Base-by-base conservation (phyloP, 2,888 invertebrate species). In the Linnaemya vulpina region DNA sequence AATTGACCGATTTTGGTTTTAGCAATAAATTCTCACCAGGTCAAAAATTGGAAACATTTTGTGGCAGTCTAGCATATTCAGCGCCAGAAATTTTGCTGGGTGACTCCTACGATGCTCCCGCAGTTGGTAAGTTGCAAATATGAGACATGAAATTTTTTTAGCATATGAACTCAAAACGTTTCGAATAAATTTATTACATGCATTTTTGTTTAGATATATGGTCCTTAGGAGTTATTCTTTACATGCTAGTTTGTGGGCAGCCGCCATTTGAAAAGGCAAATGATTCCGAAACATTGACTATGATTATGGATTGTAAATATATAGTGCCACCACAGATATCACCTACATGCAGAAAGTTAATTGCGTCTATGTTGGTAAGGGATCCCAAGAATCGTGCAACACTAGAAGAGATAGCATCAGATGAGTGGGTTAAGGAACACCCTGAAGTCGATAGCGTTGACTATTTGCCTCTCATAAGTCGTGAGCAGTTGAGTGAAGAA, bases 221-320 rank as follows among this genome's bases (percentile, higher is more conserved):
- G 99, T 99, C 98, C 8, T 94, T 99, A 80, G 99, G 99, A 80
- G 99, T 99, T 17, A 99, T 99, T 90, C 94, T 99, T 60, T 99
- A 97, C 93, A 99, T 99, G 99, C 94, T 99, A 90, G 99, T 99
- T 7, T 98, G 98, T 93, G 99, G 99, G 8, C 96, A 97, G 91
- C 96, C 99, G 46, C 99, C 99, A 8, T 99, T 99, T 92, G 98
- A 99, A 93, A 99, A 99, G 93, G 98, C 99, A 40, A 99, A 99
- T 93, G 99, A 99, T 93, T 98, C 98, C 90, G 99, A 99, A 94
- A 99, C 99, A 0, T 93, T 99, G 76, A 99, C 98, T 40, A 99
- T 98, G 97, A 99, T 99, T 88, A 98, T 99, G 97, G 99, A 99
- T 93, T 99, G 99, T 94, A 98, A 98, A 94, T 99, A 98, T 92